These are phyloP conservation scores for Magallana angulata DNA, from an alignment of 1,140 invertebrate species.

Conservation along the genomic window DNA sequence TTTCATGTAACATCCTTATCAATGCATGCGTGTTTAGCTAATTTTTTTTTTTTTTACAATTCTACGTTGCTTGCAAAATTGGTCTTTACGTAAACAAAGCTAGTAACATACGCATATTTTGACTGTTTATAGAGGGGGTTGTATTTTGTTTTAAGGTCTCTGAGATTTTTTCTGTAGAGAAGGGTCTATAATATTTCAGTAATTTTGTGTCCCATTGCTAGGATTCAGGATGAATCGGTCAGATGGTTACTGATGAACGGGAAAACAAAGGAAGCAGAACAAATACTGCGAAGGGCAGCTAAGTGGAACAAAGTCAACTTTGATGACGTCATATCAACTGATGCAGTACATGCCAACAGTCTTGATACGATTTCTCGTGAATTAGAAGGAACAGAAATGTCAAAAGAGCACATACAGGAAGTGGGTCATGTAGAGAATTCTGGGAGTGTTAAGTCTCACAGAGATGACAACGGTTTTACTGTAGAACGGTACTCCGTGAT, in stretches of 20 bases:
- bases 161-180: too few relatives aligned
- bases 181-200: too few relatives aligned
- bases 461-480: not conserved
- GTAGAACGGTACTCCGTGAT: not conserved
- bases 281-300: conserved; percentile 66
- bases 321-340: conserved; percentile 35
- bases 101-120: too few relatives aligned
- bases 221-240: conserved; percentile 71
- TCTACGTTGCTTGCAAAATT: too few relatives aligned
- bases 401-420: not conserved
- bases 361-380: not conserved
- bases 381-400: conserved; percentile 2
- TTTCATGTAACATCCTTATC: too few relatives aligned
- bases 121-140: too few relatives aligned
- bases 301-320: conserved; percentile 62
- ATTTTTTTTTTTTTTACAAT: too few relatives aligned
- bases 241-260: conserved; percentile 72
- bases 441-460: not conserved
- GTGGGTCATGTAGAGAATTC: not conserved
- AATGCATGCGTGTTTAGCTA: too few relatives aligned
- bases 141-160: too few relatives aligned
- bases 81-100: too few relatives aligned
- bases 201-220: conserved; percentile 27
- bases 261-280: conserved; percentile 61
- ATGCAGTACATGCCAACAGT: not conserved